A percentile compares a stretch with the other conserved stretches of the same genome.
phyloP scores from a whole-genome alignment of 2,797 vertebrate genomes.

The Mustela erminea region DNA sequence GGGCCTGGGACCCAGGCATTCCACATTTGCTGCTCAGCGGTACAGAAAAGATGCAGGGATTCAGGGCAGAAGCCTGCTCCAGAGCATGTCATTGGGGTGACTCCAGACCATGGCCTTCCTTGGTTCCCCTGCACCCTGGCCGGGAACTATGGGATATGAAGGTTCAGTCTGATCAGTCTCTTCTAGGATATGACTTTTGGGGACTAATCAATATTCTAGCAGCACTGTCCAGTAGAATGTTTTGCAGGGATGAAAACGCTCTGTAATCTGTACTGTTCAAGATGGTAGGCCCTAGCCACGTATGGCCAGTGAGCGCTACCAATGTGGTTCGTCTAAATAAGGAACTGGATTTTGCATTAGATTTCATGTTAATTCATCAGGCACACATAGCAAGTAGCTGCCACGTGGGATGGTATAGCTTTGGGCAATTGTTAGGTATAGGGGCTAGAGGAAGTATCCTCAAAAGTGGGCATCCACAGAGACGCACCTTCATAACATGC shows the following conservation, averaged over 20 bases:
- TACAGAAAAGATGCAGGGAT: too few relatives aligned
- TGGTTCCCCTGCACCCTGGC: not conserved
- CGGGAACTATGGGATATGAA: not conserved
- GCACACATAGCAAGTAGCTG: not conserved
- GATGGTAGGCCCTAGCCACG: not conserved
- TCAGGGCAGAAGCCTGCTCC: too few relatives aligned
- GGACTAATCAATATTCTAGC: not conserved
- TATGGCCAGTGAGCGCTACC: not conserved
- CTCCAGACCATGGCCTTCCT: not conserved
- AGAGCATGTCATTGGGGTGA: not conserved
- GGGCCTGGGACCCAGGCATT: not conserved
- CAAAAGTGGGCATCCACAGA: not conserved
- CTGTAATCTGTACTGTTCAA: not conserved
- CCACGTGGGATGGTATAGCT: rapidly evolving
- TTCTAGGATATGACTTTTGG: not conserved
- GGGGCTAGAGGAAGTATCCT: not conserved
- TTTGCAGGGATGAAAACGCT: not conserved
- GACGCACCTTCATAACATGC: rapidly evolving
- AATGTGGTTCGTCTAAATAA: not conserved
- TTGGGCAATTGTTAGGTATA: not conserved
- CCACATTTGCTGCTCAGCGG: too few relatives aligned
- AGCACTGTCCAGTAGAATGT: rapidly evolving
- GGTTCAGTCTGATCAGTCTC: not conserved
- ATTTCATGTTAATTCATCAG: not conserved
- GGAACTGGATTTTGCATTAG: not conserved